Evolutionary conservation across 2,113 vertebrate species (phyloP), one percentile per base, ranked within the genome.

Genomic region (Scalopus aquaticus): DNA sequence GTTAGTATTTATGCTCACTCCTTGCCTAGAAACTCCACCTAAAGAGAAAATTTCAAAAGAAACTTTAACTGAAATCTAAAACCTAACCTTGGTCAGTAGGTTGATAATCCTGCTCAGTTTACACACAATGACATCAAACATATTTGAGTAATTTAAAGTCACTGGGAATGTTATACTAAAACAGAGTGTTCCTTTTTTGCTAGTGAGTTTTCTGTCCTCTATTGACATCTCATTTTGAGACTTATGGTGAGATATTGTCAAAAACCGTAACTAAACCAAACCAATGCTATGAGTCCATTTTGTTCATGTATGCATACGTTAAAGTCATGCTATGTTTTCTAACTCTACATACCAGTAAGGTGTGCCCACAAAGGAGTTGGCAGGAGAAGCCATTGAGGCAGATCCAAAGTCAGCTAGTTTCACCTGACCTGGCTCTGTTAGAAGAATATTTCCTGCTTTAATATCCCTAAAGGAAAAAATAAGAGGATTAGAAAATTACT

Each of bases 381-480:
- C 99, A 98, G 99, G 99, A 96, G 99, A 99, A 91, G 98, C 98
- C 98, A 99, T 99, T 88, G 99, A 99, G 78, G 99, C 99, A n/a
- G 99, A 99, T 97, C 99, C 99, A 97, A 99, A 99, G 98, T 99
- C 99, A 64, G 99, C 99, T 65, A 99, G 98, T 97, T 99, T 99
- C 97, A 99, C 99, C 97, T 99, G 99, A 97, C 99, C 99, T 79
- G 99, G 99, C 97, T 99, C 99, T 88, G 99, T 99, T 97, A 99
- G 99, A 97, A 99, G 99, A 98, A 99, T 99, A 98, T 99, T 99
- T 97, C 99, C 99, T 97, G 99, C 99, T 98, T 99, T 99, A 98
- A 99, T 99, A 97, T 99, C 99, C 99, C 99, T 99, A 95, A 37
- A 96, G 95, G 44, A 96, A 81, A 97, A 88, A 95, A 95, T 24